Evolutionary conservation across 2,888 invertebrate genomes (phyloP), one percentile per base, ranked within the genome.

Genomic region (Andrena minutula): DNA sequence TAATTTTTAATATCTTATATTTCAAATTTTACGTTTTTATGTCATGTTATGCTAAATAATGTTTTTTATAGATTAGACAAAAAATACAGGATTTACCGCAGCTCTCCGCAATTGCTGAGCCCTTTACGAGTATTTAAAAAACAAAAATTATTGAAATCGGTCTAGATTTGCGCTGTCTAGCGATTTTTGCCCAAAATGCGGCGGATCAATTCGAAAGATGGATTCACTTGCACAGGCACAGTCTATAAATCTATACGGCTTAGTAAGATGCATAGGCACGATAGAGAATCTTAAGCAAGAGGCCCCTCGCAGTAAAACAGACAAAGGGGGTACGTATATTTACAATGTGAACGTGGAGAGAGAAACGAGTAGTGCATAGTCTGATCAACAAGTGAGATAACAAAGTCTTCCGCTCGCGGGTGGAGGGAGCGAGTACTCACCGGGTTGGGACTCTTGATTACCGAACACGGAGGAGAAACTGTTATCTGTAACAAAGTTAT

Each of bases 401-500:
- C 53, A 47, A 61, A 71, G 64, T 68, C 1, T 35, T 61, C 26
- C 10, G 32, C 8, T 66, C 30, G 7, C 41, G 16, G 16, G 16
- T 0, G 2, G n/a, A 32, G 2, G n/a, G 28, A 51, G 77, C 47
- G 53, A 66, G 73, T 83, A 93, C 93, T 94, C 89, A 94, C 94
- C 90, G 76, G 92, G 82, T 82, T 93, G 93, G 74, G 91, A 91
- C 61, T 94, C 93, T 88, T 93, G 93, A 94, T 95, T 96, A 94
- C 97, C 98, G 95, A 98, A 98, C 90, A 98, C 98, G 91, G 97
- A 97, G 92, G 97, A 96, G 95, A 98, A 98, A 95, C 96, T 97
- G 94, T 97, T 97, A 94, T 98, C 98, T 93, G 97, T 96, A 93
- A 98, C 97, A 95, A 97, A 97, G 91, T 96, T 95, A 94, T 95